Evolutionary conservation across 2,888 invertebrate genomes (phyloP).

Genomic region (Mermis nigrescens): DNA sequence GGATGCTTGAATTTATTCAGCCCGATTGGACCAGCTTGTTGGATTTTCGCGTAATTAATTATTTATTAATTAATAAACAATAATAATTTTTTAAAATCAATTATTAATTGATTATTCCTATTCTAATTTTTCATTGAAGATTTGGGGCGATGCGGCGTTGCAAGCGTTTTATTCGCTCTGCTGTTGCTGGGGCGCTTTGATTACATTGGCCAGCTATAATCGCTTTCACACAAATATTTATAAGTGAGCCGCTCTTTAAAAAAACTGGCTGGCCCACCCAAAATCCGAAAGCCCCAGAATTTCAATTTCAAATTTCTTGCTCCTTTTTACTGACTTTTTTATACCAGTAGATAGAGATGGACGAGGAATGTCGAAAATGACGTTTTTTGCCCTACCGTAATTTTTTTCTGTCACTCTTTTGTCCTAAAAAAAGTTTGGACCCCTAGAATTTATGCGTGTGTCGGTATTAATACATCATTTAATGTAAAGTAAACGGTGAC

Average conservation of each 20-base stretch:
- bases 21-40: slow-evolving; percentile 54
- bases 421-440: too few relatives aligned
- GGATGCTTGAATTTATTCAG: slow-evolving; percentile 56
- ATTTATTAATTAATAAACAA: slow-evolving; percentile 25
- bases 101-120: not conserved
- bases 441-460: too few relatives aligned
- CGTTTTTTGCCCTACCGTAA: too few relatives aligned
- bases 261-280: too few relatives aligned
- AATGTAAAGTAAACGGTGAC: too few relatives aligned
- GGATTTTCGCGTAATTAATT: slow-evolving; percentile 46
- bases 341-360: too few relatives aligned
- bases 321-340: not conserved
- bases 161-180: slow-evolving; percentile 71
- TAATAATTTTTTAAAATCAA: not conserved
- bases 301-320: slow-evolving; percentile 7
- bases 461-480: too few relatives aligned
- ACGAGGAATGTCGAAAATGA: too few relatives aligned
- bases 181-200: slow-evolving; percentile 66
- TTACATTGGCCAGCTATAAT: slow-evolving; percentile 64
- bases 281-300: not conserved
- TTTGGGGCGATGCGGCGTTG: slow-evolving; percentile 63
- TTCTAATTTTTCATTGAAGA: slow-evolving; percentile 38
- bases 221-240: slow-evolving; percentile 63
- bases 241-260: slow-evolving; percentile 41
- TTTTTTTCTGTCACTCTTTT: too few relatives aligned